Evolutionary conservation across 2,888 invertebrate species (phyloP).

Genomic region (Rhingia campestris): DNA sequence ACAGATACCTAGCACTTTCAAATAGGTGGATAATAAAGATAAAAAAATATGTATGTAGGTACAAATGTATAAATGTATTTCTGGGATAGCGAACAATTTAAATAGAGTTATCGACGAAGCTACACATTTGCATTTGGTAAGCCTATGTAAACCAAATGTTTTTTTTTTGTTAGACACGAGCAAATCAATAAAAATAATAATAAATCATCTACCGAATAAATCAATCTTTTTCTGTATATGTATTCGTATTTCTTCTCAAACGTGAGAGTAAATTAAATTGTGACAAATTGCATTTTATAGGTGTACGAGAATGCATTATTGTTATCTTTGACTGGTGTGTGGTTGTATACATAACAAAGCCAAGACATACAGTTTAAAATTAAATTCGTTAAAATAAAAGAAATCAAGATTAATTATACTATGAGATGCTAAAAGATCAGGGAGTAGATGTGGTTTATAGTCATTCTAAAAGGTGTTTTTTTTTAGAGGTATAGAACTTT

Average conservation of each 20-base stretch:
- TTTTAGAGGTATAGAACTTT: no score
- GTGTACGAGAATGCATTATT: no score
- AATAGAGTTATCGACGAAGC: conserved; percentile 11
- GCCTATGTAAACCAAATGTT: conserved; percentile 9
- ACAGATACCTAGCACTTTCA: conserved; percentile 23
- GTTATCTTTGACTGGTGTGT: no score
- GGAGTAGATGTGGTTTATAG: no score
- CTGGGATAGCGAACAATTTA: conserved; percentile 19
- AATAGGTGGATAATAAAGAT: conserved; percentile 41
- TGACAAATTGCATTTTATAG: no score
- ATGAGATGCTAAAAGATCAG: no score
- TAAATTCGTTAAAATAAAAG: no score
- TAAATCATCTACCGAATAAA: conserved; percentile 7
- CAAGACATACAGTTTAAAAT: no score
- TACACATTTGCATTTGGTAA: conserved; percentile 6
- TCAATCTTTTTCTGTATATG: background rate
- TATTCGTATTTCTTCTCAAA: background rate
- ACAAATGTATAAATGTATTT: conserved; percentile 4
- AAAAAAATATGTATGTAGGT: conserved; percentile 6
- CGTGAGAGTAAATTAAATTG: background rate
- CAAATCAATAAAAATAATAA: conserved; percentile 7
- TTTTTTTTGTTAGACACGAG: conserved; percentile 1
- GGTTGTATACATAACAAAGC: no score
- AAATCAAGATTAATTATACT: no score
- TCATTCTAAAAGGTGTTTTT: no score